Percentiles rank a stretch among this genome's conserved stretches.
Conservation (phyloP, 1,140 invertebrate genomes). For the Drosophila parabipectinata region DNA sequence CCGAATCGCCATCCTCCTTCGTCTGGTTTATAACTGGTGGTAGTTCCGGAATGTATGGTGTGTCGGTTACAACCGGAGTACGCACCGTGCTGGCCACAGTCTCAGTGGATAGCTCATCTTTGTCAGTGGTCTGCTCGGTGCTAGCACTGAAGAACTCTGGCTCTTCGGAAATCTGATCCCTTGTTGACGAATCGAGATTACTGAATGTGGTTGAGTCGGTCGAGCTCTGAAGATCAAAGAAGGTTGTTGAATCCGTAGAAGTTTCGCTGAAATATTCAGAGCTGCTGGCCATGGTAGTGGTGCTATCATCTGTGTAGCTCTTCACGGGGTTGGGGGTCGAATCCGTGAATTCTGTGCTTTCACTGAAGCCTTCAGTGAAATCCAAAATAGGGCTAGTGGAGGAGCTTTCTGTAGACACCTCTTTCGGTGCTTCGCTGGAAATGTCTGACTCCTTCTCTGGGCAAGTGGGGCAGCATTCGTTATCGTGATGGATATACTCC, state of each 20-base stretch:
- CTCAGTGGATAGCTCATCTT: not conserved
- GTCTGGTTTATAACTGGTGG: not conserved
- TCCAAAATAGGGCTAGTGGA: not conserved
- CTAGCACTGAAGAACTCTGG: not conserved
- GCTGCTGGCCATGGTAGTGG: not conserved
- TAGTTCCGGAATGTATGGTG: not conserved
- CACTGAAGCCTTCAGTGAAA: not conserved
- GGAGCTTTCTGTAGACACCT: not conserved
- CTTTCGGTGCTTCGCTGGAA: not conserved
- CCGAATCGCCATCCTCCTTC: not conserved
- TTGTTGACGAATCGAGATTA: not conserved
- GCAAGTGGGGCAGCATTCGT: constrained; percentile 57
- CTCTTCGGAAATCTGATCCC: not conserved
- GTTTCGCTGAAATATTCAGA: not conserved
- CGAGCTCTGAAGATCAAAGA: not conserved
- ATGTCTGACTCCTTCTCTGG: not conserved
- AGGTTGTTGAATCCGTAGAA: not conserved
- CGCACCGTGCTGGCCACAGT: not conserved
- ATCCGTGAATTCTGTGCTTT: not conserved
- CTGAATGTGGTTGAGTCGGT: not conserved
- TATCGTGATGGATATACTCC: constrained; percentile 32
- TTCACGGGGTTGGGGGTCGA: not conserved
- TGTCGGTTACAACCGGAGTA: not conserved
- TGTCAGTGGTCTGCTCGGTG: not conserved
- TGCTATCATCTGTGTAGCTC: not conserved